Evolutionary conservation across 2,797 vertebrate species (phyloP).

Genomic region (Okamejei kenojei): DNA sequence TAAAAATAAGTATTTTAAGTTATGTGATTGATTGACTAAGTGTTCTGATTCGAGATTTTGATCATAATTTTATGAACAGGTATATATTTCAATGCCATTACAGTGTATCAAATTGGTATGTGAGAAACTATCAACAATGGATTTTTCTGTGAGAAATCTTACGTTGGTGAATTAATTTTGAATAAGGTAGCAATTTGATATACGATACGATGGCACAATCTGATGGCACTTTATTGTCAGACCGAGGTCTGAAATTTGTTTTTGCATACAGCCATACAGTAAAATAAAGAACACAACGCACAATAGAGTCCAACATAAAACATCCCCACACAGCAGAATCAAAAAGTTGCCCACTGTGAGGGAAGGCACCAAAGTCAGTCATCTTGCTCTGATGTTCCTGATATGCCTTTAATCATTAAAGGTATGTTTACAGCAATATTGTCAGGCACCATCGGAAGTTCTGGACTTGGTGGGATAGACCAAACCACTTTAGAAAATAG

Average conservation of each 20-base stretch:
- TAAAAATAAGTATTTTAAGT: neutral
- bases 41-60: neutral
- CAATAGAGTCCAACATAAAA: too few relatives aligned
- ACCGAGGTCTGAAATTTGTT: too few relatives aligned
- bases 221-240: too few relatives aligned
- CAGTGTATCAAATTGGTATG: neutral
- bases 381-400: too few relatives aligned
- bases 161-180: neutral
- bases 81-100: neutral
- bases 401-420: neutral
- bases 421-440: neutral
- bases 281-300: too few relatives aligned
- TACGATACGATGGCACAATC: too few relatives aligned
- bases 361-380: too few relatives aligned
- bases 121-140: neutral
- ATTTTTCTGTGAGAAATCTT: neutral
- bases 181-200: neutral
- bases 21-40: neutral
- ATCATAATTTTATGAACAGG: neutral
- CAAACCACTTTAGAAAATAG: too few relatives aligned
- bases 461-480: too few relatives aligned
- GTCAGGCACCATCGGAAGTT: neutral
- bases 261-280: too few relatives aligned
- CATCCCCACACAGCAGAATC: too few relatives aligned
- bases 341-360: too few relatives aligned